A percentile compares a stretch with the other conserved stretches of the same genome.
Conservation (phyloP, 1,140 invertebrate genomes). For the Eufriesea mexicana region DNA sequence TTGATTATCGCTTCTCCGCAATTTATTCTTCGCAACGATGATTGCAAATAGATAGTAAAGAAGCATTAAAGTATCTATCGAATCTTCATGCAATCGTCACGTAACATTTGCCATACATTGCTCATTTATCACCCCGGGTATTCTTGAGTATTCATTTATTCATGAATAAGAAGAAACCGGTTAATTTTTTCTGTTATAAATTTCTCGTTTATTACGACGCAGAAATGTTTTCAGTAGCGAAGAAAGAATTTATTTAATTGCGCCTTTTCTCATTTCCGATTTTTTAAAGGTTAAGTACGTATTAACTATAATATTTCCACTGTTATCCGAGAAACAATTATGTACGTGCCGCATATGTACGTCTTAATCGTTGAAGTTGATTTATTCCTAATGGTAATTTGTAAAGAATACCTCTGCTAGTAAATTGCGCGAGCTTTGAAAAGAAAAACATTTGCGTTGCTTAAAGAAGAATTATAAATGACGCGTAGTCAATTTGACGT, state of each 20-base stretch:
- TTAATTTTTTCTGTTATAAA: background rate
- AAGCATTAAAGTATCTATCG: background rate
- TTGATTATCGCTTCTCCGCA: background rate
- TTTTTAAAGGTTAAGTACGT: no score
- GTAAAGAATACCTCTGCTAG: background rate
- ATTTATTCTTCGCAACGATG: no score
- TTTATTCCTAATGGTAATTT: background rate
- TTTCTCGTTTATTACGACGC: background rate
- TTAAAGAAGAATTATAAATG: conserved; percentile 39
- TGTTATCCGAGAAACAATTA: no score
- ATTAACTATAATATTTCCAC: no score
- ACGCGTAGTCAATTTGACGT: conserved; percentile 13
- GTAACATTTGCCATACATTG: no score
- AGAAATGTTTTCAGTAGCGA: no score
- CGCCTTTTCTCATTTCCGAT: no score
- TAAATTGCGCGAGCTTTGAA: background rate
- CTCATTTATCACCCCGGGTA: background rate
- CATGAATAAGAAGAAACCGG: background rate
- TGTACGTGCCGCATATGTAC: no score
- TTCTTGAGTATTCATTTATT: background rate
- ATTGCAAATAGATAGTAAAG: background rate
- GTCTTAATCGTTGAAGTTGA: conserved; percentile 4
- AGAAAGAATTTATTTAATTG: no score
- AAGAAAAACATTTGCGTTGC: background rate
- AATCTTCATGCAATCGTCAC: no score